Conservation (phyloP, 2,888 invertebrate species). For the Acrobeloides nanus region DNA sequence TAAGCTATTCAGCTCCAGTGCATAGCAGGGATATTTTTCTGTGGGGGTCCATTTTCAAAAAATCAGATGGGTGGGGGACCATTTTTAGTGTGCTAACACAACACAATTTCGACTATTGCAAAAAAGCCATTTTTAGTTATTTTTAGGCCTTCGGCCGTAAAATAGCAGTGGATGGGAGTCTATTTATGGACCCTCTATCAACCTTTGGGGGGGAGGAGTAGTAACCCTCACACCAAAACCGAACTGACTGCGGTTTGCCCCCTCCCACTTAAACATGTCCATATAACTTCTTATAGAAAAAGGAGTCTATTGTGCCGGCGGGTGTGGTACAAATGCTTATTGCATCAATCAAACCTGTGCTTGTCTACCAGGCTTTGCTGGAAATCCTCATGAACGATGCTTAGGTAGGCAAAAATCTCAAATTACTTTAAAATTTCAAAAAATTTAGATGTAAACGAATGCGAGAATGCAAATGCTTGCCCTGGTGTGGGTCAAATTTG, state of each 20-base stretch:
- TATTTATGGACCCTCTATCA: too few relatives aligned
- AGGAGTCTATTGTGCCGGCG: constrained; percentile 44
- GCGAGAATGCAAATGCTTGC: constrained; percentile 32
- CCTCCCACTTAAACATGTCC: too few relatives aligned
- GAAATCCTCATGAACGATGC: constrained; percentile 61
- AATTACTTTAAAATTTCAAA: not conserved
- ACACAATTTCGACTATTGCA: not conserved
- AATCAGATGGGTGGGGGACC: not conserved
- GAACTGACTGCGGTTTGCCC: too few relatives aligned
- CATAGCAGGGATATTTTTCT: not conserved
- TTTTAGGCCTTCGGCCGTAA: too few relatives aligned
- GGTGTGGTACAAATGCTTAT: constrained; percentile 43
- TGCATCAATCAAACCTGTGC: constrained; percentile 62
- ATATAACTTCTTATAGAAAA: constrained; percentile 33
- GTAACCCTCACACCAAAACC: too few relatives aligned
- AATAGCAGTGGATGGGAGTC: too few relatives aligned
- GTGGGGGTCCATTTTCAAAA: not conserved
- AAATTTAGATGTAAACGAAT: constrained; percentile 42
- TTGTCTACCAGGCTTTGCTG: constrained; percentile 79
- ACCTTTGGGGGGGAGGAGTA: too few relatives aligned
- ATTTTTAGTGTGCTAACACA: not conserved
- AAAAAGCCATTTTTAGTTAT: too few relatives aligned
- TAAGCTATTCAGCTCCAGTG: constrained; percentile 2
- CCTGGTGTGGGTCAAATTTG: constrained; percentile 44
- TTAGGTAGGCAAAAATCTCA: constrained; percentile 19